phyloP scores from a whole-genome alignment of 2,888 invertebrate species.

The Spodoptera littoralis region DNA sequence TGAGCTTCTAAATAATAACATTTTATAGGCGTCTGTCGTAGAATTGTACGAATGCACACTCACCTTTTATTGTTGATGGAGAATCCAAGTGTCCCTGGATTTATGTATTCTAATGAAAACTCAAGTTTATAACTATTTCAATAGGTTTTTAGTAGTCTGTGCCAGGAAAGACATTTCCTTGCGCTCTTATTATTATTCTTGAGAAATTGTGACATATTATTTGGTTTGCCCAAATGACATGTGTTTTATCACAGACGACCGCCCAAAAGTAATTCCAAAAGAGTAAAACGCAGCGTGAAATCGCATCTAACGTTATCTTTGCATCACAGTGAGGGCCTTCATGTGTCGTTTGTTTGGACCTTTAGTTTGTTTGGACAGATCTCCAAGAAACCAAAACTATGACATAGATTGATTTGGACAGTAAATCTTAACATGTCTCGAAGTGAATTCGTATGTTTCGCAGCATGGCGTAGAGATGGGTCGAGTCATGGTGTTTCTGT shows the following conservation, averaged over 20 bases:
- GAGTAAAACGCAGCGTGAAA: slow-evolving; percentile 58
- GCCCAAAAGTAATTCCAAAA: slow-evolving; percentile 42
- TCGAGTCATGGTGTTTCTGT: slow-evolving; percentile 75
- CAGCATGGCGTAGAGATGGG: slow-evolving; percentile 83
- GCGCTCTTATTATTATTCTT: slow-evolving; percentile 23
- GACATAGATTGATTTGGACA: slow-evolving; percentile 81
- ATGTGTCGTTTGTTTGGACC: slow-evolving; percentile 69
- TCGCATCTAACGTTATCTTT: slow-evolving; percentile 57
- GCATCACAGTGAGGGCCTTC: slow-evolving; percentile 55
- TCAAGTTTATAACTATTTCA: slow-evolving; percentile 80
- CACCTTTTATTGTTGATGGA: slow-evolving; percentile 77
- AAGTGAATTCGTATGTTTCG: slow-evolving; percentile 86
- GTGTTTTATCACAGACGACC: slow-evolving; percentile 58
- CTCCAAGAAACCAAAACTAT: slow-evolving; percentile 69
- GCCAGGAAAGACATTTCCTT: slow-evolving; percentile 36
- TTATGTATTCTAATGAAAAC: slow-evolving; percentile 74
- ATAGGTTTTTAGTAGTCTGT: slow-evolving; percentile 60
- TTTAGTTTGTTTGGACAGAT: slow-evolving; percentile 68
- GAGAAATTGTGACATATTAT: slow-evolving; percentile 15
- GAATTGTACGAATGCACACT: slow-evolving; percentile 81
- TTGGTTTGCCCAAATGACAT: slow-evolving; percentile 26
- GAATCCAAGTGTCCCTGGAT: slow-evolving; percentile 74
- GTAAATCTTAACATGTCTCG: slow-evolving; percentile 72
- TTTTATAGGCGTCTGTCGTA: slow-evolving; percentile 82
- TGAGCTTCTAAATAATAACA: slow-evolving; percentile 86